Base-by-base conservation (phyloP, 2,888 invertebrate species). In the Neoaliturus tenellus region DNA sequence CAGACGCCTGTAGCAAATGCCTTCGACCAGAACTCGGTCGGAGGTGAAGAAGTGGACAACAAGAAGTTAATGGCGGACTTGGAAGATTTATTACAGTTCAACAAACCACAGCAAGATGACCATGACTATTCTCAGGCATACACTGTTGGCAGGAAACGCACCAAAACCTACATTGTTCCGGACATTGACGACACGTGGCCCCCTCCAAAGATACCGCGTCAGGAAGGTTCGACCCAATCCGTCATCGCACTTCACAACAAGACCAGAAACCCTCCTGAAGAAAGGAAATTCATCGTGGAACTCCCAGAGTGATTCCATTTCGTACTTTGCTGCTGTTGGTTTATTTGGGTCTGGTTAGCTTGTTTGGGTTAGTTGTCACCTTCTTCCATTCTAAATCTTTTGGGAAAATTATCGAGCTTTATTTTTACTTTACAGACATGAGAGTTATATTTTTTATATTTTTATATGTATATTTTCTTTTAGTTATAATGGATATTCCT, bases 151-250 rank as follows among this genome's bases (percentile, higher is more conserved):
- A 82, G 75, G 51, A 82, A 82, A 35, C 71, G 81, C 39, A 28
- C 81, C 33, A 81, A 69, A 33, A 48, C 81, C 28, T 81, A 81
- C 81, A 80, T 86, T 31, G 85, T 85, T 23, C 86, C 86, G 1
- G 85, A 85, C 20, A 81, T 86, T 35, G 86, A 86, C 69, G 86
- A 86, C 67, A 85, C 83, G 39, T 86, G 86, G 86, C 86, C 86
- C 20, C 86, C 86, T 28, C 86, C 86, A 33, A 86, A 86, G 82
- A 48, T 58, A 44, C 81, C 81, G 17, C 69, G 71, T 1, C 41
- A 41, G 20, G 81, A 48, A 20, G 48, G 20, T 17, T 4, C 48
- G 25, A 58, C 33, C 17, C 31, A 81, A 12, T 10, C 44, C 31
- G 48, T 81, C 39, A 51, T 33, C 44, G 33, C 35, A 0, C 28